Percentiles rank a stretch among this genome's conserved stretches.
phyloP scores from a whole-genome alignment of 2,113 vertebrate genomes.

The Grammomys dolichurus region DNA sequence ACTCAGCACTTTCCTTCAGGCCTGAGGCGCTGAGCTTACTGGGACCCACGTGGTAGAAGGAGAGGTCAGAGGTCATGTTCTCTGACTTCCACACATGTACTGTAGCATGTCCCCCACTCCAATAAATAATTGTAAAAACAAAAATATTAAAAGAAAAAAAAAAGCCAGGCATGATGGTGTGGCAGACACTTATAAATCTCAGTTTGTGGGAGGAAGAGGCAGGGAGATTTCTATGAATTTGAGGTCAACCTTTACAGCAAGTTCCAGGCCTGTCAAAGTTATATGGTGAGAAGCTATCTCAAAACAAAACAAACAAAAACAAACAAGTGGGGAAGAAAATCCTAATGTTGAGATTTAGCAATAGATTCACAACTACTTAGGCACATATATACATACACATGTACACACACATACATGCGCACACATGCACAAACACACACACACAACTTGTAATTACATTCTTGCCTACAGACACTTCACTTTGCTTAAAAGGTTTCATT shows the following conservation, averaged over 20 bases:
- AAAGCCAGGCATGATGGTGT: not conserved
- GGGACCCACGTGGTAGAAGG: not conserved
- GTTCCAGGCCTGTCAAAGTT: not conserved
- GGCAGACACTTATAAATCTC: not conserved
- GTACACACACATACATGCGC: not conserved
- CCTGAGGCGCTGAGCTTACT: not conserved
- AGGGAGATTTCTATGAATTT: not conserved
- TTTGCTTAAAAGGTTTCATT: not conserved
- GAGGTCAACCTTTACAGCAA: not conserved
- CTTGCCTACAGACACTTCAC: not conserved
- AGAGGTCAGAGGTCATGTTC: not conserved
- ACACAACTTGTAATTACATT: not conserved
- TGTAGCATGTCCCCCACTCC: too few species aligned
- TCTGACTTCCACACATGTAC: not conserved
- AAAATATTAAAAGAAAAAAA: not conserved
- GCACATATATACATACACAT: not conserved
- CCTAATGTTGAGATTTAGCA: constrained; percentile 24
- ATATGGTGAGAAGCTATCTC: not conserved
- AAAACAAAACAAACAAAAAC: not conserved
- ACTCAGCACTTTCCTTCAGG: not conserved
- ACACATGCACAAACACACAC: too few species aligned
- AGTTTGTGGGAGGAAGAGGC: not conserved
- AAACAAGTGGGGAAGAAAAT: not conserved
- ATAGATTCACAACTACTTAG: not conserved
- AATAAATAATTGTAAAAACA: not conserved